Conservation (phyloP, 2,888 invertebrate species). For the Harpagoxenus sublaevis region DNA sequence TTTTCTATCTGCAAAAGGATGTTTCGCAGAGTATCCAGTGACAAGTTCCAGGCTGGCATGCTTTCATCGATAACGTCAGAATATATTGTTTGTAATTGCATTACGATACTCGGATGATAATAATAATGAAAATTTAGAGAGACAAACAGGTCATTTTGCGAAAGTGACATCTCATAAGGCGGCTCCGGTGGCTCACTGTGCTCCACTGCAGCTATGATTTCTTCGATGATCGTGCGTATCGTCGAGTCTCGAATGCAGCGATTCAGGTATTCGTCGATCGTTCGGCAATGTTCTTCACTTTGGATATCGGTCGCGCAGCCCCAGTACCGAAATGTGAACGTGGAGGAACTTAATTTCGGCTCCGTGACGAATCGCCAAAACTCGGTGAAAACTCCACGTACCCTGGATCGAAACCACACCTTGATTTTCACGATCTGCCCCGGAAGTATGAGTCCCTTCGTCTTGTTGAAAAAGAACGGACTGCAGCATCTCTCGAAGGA, state of each 20-base stretch:
- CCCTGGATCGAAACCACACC: conserved; percentile 87
- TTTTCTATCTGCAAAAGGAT: conserved; percentile 68
- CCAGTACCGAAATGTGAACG: conserved; percentile 73
- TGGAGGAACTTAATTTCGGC: conserved; percentile 81
- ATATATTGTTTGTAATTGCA: conserved; percentile 72
- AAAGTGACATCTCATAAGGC: conserved; percentile 69
- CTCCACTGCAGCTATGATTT: conserved; percentile 64
- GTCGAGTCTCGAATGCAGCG: conserved; percentile 61
- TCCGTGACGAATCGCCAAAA: conserved; percentile 87
- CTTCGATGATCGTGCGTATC: conserved; percentile 72
- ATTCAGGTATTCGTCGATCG: conserved; percentile 71
- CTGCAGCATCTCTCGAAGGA: conserved; percentile 70
- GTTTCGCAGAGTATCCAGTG: conserved; percentile 71
- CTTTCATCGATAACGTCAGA: conserved; percentile 3
- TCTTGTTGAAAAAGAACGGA: conserved; percentile 88
- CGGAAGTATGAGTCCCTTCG: conserved; percentile 87
- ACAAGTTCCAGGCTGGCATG: conserved; percentile 73
- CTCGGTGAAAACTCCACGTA: conserved; percentile 86
- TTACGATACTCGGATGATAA: conserved; percentile 67
- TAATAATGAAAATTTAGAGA: conserved; percentile 74
- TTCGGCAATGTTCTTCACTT: not conserved
- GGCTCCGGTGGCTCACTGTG: conserved; percentile 47
- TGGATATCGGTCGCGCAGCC: conserved; percentile 52
- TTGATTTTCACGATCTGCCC: conserved; percentile 86
- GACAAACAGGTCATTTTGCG: conserved; percentile 75